Conservation (phyloP, 2,888 invertebrate genomes). For the Ceratothoa steindachneri region DNA sequence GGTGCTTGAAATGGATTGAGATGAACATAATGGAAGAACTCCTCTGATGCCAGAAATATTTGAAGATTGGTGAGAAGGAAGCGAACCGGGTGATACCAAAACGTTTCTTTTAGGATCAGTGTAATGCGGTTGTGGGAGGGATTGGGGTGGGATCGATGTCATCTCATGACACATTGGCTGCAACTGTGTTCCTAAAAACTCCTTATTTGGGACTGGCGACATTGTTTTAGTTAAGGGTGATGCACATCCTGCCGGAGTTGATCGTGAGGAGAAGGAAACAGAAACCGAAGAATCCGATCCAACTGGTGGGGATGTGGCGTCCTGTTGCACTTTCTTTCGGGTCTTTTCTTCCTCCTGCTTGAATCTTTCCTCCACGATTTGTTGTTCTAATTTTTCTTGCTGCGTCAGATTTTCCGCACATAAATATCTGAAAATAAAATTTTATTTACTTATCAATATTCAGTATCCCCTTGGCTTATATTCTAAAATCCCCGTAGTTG, state of each 20-base stretch:
- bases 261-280: neutral
- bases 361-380: slow-evolving; percentile 25
- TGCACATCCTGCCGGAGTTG: neutral
- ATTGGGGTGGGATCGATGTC: too few relatives aligned
- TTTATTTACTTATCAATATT: too few relatives aligned
- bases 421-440: slow-evolving; percentile 22
- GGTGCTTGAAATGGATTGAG: too few relatives aligned
- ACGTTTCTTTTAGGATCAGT: neutral
- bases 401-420: slow-evolving; percentile 30
- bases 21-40: too few relatives aligned
- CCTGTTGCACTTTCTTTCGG: slow-evolving; percentile 8
- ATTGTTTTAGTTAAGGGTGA: neutral
- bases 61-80: neutral
- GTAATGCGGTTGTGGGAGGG: too few relatives aligned
- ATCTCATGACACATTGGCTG: neutral
- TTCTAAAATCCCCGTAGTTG: too few relatives aligned
- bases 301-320: neutral
- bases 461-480: too few relatives aligned
- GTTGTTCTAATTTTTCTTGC: slow-evolving; percentile 37
- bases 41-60: too few relatives aligned
- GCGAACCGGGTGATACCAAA: neutral
- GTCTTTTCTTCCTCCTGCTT: slow-evolving; percentile 19
- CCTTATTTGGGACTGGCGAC: neutral
- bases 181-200: neutral
- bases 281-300: neutral